Conservation (phyloP, 2,797 vertebrate species). For the Enteromius unitaeniatus region DNA sequence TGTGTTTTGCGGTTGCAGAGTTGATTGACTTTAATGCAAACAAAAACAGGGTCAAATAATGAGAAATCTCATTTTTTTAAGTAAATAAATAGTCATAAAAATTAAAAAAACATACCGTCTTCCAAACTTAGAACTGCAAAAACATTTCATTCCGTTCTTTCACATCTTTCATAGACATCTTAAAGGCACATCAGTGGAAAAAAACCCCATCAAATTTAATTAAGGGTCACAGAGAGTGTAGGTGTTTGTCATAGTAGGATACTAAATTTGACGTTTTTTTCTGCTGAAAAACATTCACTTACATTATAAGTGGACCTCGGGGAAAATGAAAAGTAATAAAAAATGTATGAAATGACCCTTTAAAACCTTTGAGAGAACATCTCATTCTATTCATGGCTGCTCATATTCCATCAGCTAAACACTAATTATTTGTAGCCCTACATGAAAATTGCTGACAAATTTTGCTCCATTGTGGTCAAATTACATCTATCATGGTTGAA, state of each 20-base stretch:
- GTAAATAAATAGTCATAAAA: background rate
- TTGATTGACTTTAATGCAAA: background rate
- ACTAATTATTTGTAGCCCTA: constrained; percentile 26
- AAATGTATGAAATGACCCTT: constrained; percentile 11
- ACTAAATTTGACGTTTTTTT: background rate
- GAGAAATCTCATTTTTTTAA: background rate
- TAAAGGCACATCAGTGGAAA: background rate
- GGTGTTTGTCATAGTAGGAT: background rate
- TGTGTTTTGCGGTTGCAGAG: constrained; percentile 5
- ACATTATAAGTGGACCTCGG: constrained; percentile 28
- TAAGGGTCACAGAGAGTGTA: constrained; percentile 12
- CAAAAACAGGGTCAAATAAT: background rate
- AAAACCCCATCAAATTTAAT: background rate
- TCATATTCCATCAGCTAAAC: constrained; percentile 2
- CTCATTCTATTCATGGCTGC: background rate
- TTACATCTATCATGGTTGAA: constrained; percentile 26
- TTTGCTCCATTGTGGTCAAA: constrained; percentile 8
- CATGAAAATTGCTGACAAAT: constrained; percentile 41
- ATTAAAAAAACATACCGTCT: background rate
- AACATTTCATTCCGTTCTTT: background rate
- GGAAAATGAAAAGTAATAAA: constrained; percentile 26
- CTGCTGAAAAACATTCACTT: constrained; percentile 7
- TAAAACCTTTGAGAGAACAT: constrained; percentile 30
- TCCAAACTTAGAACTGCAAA: background rate
- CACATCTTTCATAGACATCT: constrained; percentile 14